A percentile compares a stretch with the other conserved stretches of the same genome.
phyloP scores from a whole-genome alignment of 2,113 vertebrate species.

The Brachyhypopomus occidentalis region DNA sequence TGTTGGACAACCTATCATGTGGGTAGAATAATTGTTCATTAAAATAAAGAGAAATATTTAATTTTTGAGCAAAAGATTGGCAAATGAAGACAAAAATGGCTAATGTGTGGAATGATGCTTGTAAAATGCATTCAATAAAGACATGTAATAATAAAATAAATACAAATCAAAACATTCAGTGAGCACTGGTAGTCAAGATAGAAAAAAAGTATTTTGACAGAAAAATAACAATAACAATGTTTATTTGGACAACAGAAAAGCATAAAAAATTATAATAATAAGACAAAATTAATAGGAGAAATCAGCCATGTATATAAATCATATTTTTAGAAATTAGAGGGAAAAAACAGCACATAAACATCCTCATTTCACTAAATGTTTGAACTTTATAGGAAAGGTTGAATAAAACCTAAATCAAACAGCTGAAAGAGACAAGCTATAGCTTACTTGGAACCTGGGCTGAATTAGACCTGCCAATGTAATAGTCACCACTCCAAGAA shows the following conservation, averaged over 20 bases:
- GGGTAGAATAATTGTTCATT: neutral
- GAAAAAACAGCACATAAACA: neutral
- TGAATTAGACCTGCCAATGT: conserved; percentile 2
- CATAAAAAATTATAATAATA: no score
- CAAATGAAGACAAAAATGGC: neutral
- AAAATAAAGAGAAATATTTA: neutral
- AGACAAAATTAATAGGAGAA: no score
- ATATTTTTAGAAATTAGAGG: neutral
- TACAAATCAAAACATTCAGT: neutral
- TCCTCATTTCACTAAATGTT: neutral
- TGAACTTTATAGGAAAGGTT: neutral
- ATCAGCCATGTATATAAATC: neutral
- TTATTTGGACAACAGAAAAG: no score
- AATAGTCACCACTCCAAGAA: conserved; percentile 41
- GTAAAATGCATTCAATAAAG: neutral
- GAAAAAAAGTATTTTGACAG: neutral
- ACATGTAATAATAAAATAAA: neutral
- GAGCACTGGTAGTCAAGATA: neutral
- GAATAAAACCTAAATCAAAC: neutral
- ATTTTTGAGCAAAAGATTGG: neutral
- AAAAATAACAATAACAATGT: no score
- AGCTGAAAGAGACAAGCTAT: neutral
- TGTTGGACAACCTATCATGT: conserved; percentile 6
- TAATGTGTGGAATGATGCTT: neutral
- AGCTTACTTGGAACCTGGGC: neutral